Conservation (phyloP, 1,140 invertebrate species). For the Pogonognathellus flavescens region DNA sequence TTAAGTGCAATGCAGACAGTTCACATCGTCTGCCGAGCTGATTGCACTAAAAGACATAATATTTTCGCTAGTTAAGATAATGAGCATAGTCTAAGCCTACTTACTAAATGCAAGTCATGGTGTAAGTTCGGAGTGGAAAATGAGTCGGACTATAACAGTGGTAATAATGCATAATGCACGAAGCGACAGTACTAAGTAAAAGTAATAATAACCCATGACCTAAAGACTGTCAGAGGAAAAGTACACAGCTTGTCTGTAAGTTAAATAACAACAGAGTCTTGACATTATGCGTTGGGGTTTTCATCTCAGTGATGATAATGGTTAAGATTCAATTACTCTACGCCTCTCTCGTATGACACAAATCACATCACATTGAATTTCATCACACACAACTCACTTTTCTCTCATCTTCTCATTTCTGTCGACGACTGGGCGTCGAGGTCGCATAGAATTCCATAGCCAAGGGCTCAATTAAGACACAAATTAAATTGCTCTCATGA, state of each 20-base stretch:
- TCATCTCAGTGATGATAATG: background rate
- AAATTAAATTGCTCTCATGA: conserved; percentile 60
- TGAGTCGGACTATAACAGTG: too few relatives aligned
- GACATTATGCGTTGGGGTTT: too few relatives aligned
- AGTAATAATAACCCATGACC: too few relatives aligned
- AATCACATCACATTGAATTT: background rate
- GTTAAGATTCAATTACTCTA: background rate
- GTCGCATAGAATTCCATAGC: conserved; percentile 21
- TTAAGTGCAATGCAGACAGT: background rate
- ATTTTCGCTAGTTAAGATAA: too few relatives aligned
- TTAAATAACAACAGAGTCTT: background rate
- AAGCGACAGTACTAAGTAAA: too few relatives aligned
- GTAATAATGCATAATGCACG: too few relatives aligned
- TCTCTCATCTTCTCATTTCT: conserved; percentile 38
- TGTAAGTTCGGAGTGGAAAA: too few relatives aligned
- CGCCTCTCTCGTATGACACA: background rate
- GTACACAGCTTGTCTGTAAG: background rate
- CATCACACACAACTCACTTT: conserved; percentile 9
- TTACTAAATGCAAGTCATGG: too few relatives aligned
- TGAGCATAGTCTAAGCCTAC: too few relatives aligned
- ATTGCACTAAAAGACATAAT: conserved; percentile 1
- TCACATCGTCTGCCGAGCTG: background rate
- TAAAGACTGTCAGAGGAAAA: background rate
- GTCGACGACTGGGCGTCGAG: conserved; percentile 41
- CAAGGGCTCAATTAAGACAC: conserved; percentile 58